Evolutionary conservation across 2,113 vertebrate genomes (phyloP), one percentile per base, ranked within the genome.

Genomic region (Sula dactylatra): DNA sequence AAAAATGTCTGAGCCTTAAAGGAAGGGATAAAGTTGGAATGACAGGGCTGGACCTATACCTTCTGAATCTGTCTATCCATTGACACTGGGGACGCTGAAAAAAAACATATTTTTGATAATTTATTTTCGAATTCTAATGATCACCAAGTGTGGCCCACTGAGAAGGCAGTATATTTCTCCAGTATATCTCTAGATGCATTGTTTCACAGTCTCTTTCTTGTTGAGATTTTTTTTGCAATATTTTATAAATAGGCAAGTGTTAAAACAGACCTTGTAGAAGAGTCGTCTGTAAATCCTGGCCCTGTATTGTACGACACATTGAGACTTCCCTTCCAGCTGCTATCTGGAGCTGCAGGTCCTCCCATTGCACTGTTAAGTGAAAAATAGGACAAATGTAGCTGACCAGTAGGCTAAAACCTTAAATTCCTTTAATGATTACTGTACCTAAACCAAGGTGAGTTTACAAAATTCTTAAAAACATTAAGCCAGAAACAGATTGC

Each of bases 311-410:
- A 99, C 34, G 98, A 95, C 45, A 99, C 97, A 25, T 99, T 98
- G 61, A 99, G 98, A 45, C 96, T 94, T 85, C 99, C 99, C 90
- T 98, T 99, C 99, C 99, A 99, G 95, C 97, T 98, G 66, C 98
- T 96, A 44, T 97, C 97, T 36, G 99, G 99, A 50, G 98, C 97
- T 71, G 96, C 86, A 4, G 56, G 42, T 86, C 99, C 99, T 84
- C 99, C 99, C 98, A 99, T 99, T 77, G 99, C 97, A 70, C 99
- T 99, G 96, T 44, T 10, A 73, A 90, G 58, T 65, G 29, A 93
- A 96, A 96, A 93, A 4, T 40, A 97, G 94, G 61, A 87, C 8
- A 96, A 50, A 65, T 45, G 61, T 9, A 50, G 17, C 38, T 71
- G 19, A 71, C 6, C 4, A 83, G 16, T 14, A 83, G 9, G 15